These are phyloP conservation scores for Chaetodon auriga DNA, from an alignment of 2,113 vertebrate species.

Conservation along the genomic window DNA sequence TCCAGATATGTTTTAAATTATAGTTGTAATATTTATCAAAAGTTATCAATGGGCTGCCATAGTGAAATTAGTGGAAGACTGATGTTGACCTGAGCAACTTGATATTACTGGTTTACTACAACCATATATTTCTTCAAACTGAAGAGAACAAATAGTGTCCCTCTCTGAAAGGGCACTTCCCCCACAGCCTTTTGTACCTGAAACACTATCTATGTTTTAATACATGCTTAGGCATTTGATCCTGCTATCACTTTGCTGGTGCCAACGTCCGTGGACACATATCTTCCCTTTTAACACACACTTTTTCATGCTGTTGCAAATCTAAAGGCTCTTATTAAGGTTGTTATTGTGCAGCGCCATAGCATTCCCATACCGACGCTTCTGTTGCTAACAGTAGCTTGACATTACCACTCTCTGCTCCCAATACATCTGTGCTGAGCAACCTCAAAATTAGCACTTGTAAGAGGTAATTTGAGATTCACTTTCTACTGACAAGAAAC, in stretches of 20 bases:
- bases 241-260: neutral
- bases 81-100: neutral
- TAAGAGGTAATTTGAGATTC: conserved; percentile 50
- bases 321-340: conserved; percentile 12
- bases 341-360: neutral
- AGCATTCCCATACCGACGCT: neutral
- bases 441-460: conserved; percentile 39
- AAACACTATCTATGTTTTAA: neutral
- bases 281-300: neutral
- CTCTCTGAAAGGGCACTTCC: neutral
- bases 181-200: neutral
- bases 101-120: neutral
- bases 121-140: neutral
- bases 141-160: neutral
- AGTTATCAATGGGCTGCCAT: neutral
- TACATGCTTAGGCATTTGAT: neutral
- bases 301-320: neutral
- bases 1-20: neutral
- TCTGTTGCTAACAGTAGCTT: neutral
- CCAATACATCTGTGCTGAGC: conserved; percentile 2
- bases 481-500: conserved; percentile 48
- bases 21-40: neutral
- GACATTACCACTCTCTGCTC: conserved; percentile 20
- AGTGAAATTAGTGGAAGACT: neutral
- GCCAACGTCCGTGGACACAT: neutral